Evolutionary conservation across 2,113 vertebrate species (phyloP), one percentile per base, ranked within the genome.

Genomic region (Cyanistes caeruleus): DNA sequence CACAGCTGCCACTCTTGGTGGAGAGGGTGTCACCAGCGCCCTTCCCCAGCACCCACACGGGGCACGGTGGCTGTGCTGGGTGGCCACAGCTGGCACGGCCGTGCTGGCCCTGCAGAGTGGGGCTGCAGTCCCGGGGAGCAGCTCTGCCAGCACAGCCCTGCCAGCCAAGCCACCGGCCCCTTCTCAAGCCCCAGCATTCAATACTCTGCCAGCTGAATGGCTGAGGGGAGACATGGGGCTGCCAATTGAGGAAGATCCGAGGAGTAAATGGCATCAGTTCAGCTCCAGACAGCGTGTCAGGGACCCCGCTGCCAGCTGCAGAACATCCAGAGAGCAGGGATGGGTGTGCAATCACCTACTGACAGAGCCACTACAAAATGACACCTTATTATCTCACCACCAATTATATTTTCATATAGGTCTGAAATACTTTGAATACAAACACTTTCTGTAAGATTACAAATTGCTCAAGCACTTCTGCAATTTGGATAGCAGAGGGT

Each of bases 401-500:
- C 96, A 81, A 56, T 83, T 96, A 80, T 52, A 53, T 62, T 95
- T 97, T 82, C 89, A 89, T 90, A 89, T 52, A 84, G 55, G 19
- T 79, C 84, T 77, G 86, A 89, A 95, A 95, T 35, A 49, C 83
- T 85, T 76, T 11, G 69, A 95, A 87, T 68, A 65, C 83, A 96
- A 94, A 87, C 63, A 75, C 58, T 92, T 91, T 69, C 75, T 60
- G 70, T 35, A 83, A 94, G 87, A 94, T 56, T 76, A 58, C 62
- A 82, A 75, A 73, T 51, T 5, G 25, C 46, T 86, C 46, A 43
- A 86, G 87, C 85, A 41, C 85, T 96, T 92, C 87, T 68, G 75
- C 81, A 87, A 53, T 93, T 91, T 73, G 73, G 89, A 89, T 91
- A 69, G 93, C 93, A 84, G 53, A 89, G 76, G 96, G 92, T 97